phyloP scores from a whole-genome alignment of 2,888 invertebrate genomes.

The Pseudococcus viburni region DNA sequence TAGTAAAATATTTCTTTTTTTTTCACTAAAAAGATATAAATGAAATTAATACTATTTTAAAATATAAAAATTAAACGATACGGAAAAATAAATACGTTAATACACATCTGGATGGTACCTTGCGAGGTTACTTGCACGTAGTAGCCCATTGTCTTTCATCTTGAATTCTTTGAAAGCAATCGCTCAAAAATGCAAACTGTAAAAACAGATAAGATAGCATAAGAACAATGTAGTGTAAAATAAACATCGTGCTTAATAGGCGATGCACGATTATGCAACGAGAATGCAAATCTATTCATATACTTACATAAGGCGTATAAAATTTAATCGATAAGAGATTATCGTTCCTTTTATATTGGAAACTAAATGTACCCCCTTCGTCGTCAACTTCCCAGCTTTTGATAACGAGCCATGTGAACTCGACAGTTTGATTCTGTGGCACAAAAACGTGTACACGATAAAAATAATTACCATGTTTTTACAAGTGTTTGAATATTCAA shows the following conservation, averaged over 20 bases:
- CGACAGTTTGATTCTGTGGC: slow-evolving; percentile 80
- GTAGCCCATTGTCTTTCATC: slow-evolving; percentile 77
- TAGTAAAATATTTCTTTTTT: slow-evolving; percentile 12
- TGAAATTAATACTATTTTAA: slow-evolving; percentile 45
- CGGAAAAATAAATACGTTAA: slow-evolving; percentile 36
- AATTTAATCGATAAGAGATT: slow-evolving; percentile 89
- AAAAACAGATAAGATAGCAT: slow-evolving; percentile 64
- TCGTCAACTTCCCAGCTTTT: slow-evolving; percentile 91
- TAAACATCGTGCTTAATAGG: not conserved
- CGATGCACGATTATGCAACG: not conserved
- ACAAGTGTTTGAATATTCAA: not conserved
- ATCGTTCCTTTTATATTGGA: slow-evolving; percentile 87
- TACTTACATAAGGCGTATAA: slow-evolving; percentile 91
- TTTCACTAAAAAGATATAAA: slow-evolving; percentile 34
- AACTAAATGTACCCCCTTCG: slow-evolving; percentile 91
- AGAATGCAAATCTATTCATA: slow-evolving; percentile 76
- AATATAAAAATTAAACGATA: slow-evolving; percentile 56
- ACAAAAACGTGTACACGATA: slow-evolving; percentile 43
- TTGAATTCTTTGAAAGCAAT: slow-evolving; percentile 95
- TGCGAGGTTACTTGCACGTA: slow-evolving; percentile 64
- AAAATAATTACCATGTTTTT: not conserved
- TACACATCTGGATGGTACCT: slow-evolving; percentile 1
- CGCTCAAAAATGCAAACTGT: slow-evolving; percentile 90
- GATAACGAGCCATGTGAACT: slow-evolving; percentile 87
- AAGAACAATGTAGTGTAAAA: slow-evolving; percentile 61